phyloP scores from a whole-genome alignment of 2,888 invertebrate genomes.

The Netelia fuscicornis region DNA sequence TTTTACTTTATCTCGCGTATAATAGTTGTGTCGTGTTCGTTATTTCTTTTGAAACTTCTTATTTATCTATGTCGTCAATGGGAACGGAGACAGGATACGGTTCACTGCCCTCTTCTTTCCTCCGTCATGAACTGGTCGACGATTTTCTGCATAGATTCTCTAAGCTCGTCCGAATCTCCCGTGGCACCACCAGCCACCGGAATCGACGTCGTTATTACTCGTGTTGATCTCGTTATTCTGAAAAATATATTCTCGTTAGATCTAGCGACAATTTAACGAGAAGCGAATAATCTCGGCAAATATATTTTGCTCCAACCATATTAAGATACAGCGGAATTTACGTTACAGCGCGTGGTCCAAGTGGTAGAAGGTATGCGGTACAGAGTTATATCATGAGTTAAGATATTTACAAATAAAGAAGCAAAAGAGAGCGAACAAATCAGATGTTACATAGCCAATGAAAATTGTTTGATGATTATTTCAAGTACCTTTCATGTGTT shows the following conservation, averaged over 20 bases:
- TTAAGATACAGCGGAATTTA: slow-evolving; percentile 19
- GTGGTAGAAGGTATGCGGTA: slow-evolving; percentile 17
- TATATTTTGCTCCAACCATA: slow-evolving; percentile 39
- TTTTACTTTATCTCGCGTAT: slow-evolving; percentile 58
- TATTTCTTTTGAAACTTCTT: slow-evolving; percentile 47
- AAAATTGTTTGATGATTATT: background rate
- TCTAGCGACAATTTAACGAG: background rate
- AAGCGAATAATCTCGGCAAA: background rate
- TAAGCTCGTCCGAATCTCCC: slow-evolving; percentile 82
- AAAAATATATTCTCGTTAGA: slow-evolving; percentile 19
- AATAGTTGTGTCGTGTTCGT: slow-evolving; percentile 47
- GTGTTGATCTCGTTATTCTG: slow-evolving; percentile 86
- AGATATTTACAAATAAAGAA: slow-evolving; percentile 30
- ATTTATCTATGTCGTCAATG: slow-evolving; percentile 60
- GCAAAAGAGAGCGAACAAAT: slow-evolving; percentile 14
- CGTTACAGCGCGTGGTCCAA: slow-evolving; percentile 29
- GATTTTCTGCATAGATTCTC: slow-evolving; percentile 86
- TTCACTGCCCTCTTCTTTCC: slow-evolving; percentile 85
- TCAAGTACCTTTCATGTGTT: slow-evolving; percentile 86
- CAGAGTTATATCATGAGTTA: slow-evolving; percentile 35
- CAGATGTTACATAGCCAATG: background rate
- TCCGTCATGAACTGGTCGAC: slow-evolving; percentile 86
- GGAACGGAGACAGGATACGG: slow-evolving; percentile 38
- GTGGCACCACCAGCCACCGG: slow-evolving; percentile 69
- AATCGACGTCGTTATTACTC: slow-evolving; percentile 84